Base-by-base conservation (phyloP, 2,113 vertebrate species). In the Tenebrosternarchus preto region DNA sequence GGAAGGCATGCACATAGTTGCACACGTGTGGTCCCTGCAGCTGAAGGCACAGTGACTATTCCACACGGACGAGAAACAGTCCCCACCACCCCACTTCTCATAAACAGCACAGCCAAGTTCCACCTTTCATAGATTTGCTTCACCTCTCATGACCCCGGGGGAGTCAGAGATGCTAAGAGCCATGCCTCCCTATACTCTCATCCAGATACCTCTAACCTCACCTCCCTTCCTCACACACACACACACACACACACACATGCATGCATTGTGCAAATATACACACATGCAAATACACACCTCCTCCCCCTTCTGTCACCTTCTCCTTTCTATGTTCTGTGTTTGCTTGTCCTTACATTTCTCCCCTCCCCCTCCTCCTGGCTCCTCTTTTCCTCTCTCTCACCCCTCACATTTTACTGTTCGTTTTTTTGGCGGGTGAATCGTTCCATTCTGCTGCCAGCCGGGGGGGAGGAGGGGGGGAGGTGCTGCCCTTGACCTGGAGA, bases 1-100 rank as follows among this genome's bases (percentile, higher is more conserved):
- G 63, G 29, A 67, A 78, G 59, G 64, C 78, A 83, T 70, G 82
- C 36, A 77, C 71, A 78, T 86, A 88, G 61, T 84, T 82, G 80
- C 20, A 80, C 80, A 83, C 82, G 33, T 64, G 81, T 80, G 81
- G 64, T 85, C 85, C 86, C 89, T 92, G 86, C 87, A 90, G 86
- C 89, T 86, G 87, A 88, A 91, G 83, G 81, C 90, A 92, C 88
- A 90, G 89, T 90, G 93, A 91, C 93, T 91, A 93, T 91, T 83
- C 87, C 86, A 92, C 92, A 92, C 90, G 92, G 92, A 93, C 92
- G 92, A 91, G 90, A 93, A 93, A 92, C 87, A 91, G 88, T 90
- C 90, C 80, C 84, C 66, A 83, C 82, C 77, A 57, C 46, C 36
- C 71, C 33, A 15, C 46, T 59, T 92, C 91, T 90, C 91, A 91